Evolutionary conservation across 2,888 invertebrate genomes (phyloP), one percentile per base, ranked within the genome.

Genomic region (Amiota communis): DNA sequence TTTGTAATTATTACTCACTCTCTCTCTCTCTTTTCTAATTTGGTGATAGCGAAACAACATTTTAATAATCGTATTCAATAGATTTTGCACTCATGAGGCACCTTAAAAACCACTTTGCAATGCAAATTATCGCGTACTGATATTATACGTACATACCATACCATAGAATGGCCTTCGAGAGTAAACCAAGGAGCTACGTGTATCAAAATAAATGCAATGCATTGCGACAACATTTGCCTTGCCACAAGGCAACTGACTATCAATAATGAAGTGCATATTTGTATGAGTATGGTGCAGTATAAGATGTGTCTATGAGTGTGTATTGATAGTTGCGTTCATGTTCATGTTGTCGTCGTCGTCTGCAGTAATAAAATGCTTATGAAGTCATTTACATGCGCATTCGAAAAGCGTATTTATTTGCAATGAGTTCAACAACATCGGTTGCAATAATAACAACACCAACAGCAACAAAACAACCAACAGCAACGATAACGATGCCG

Each of bases 361-460:
- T 59, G 56, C 69, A 61, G 83, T 85, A 85, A 86, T 86, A 83
- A 86, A 86, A 84, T 86, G 83, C 84, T 85, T 84, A 86, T 85
- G 84, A 85, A 83, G 82, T 86, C 86, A 85, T 85, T 85, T 85
- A 84, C 85, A 83, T 85, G 85, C 84, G 82, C 85, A 82, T 85
- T 85, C 81, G 81, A 79, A 82, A 79, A 81, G 84, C 81, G 84
- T 79, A 81, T 84, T 83, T 84, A 85, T 85, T 86, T 82, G 86
- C 84, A 86, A 83, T 81, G 86, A 85, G 84, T 86, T 84, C 86
- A 85, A 83, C 85, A 84, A 83, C 84, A 84, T 84, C 79, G 80
- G 77, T 83, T 53, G 46, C 15, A 13, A 57, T 13, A 13, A 64
- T 49, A 59, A 13, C 13, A 46, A 63, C 36, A 36, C 15, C 65